Base-by-base conservation (phyloP, 2,113 vertebrate species). In the Mastomys coucha region DNA sequence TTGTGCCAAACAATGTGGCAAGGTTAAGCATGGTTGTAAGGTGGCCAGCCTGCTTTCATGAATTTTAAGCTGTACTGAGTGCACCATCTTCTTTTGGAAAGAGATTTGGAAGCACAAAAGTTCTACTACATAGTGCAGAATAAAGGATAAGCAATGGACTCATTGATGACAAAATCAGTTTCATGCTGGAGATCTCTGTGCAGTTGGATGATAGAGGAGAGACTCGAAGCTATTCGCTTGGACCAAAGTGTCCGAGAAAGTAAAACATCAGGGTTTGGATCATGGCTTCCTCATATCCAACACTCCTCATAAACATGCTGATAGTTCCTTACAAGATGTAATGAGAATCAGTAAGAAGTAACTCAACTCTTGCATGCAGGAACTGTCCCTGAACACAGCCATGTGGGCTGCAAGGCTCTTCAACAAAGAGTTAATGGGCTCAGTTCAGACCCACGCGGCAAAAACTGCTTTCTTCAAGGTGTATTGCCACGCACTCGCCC, bases 31-130 rank as follows among this genome's bases (percentile, higher is more conserved):
- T 89, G 33, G 45, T 72, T 95, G 72, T 82, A 85, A 89, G 58
- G 36, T 73, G 45, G 70, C 58, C 39, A 45, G 81, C 76, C 53
- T 89, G 13, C 96, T 95, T 96, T 91, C 93, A 75, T 84, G 87
- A 80, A 97, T 84, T 87, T 95, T 65, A 75, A 89, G 58, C 85
- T 88, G 72, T 82, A 51, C 51, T 51, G 67, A 81, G 67, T 69
- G 36, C 36, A 63, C 31, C 72, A 11, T 77, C 42, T 58, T 88
- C 94, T 60, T 92, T 92, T 94, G 63, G 85, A 97, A 65, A 91
- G 49, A 36, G 84, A 93, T 92, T 95, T 89, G 76, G 65, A 93
- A 88, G 91, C 49, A 72, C 77, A 87, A 65, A 96, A 78, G 22
- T 96, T 49, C 78, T 39, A 51, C 45, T 31, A 36, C 22, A 0